A percentile compares a stretch with the other conserved stretches of the same genome.
Evolutionary conservation across 2,113 vertebrate genomes (phyloP).

Genomic region (Antigone vipio): DNA sequence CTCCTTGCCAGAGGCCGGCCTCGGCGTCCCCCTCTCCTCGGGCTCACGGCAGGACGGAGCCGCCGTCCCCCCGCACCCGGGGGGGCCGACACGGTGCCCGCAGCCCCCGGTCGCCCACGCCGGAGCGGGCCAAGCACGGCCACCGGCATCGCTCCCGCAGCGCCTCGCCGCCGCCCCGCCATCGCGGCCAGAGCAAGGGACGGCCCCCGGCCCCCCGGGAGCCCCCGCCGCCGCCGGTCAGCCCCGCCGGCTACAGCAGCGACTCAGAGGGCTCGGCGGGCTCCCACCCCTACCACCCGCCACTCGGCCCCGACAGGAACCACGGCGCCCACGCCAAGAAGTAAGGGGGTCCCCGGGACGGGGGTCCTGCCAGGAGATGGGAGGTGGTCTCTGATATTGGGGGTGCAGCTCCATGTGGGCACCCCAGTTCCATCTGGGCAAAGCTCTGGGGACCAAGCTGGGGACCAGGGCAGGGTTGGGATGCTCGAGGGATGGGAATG

Average conservation of each 20-base stretch:
- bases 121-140: slow-evolving; percentile 64
- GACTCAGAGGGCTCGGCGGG: slow-evolving; percentile 83
- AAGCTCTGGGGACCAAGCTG: background rate
- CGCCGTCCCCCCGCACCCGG: slow-evolving; percentile 70
- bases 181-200: slow-evolving; percentile 76
- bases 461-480: background rate
- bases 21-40: slow-evolving; percentile 76
- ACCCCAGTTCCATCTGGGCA: fast-evolving
- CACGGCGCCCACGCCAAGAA: slow-evolving; percentile 80
- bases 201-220: slow-evolving; percentile 69
- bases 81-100: slow-evolving; percentile 64
- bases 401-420: background rate
- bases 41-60: slow-evolving; percentile 69
- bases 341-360: slow-evolving; percentile 65
- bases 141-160: slow-evolving; percentile 71
- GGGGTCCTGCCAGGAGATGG: fast-evolving
- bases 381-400: background rate
- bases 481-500: background rate
- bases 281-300: slow-evolving; percentile 68
- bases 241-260: slow-evolving; percentile 82
- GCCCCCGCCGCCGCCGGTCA: slow-evolving; percentile 76
- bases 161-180: slow-evolving; percentile 71
- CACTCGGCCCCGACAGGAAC: slow-evolving; percentile 70
- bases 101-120: slow-evolving; percentile 66
- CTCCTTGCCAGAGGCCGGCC: slow-evolving; percentile 80